phyloP scores from a whole-genome alignment of 2,888 invertebrate species.

The Acanthococcus lagerstroemiae region DNA sequence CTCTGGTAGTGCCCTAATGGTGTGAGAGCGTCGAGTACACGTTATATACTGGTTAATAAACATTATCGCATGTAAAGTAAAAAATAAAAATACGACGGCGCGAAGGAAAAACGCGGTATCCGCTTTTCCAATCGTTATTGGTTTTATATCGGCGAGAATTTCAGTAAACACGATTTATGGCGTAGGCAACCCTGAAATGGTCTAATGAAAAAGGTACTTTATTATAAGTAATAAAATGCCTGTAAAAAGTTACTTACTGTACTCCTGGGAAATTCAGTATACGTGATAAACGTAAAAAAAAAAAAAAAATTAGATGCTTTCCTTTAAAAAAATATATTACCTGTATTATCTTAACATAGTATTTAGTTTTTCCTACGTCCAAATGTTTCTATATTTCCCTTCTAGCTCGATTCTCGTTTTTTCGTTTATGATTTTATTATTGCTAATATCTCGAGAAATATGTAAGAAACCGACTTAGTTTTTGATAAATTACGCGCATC shows the following conservation, averaged over 20 bases:
- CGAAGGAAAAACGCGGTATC: too few relatives aligned
- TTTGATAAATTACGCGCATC: not conserved
- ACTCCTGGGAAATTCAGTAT: conserved; percentile 24
- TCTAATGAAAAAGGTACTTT: conserved; percentile 27
- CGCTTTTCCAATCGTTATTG: conserved; percentile 24
- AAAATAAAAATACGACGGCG: too few relatives aligned
- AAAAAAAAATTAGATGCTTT: conserved; percentile 26
- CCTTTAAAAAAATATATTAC: not conserved
- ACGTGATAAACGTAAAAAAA: conserved; percentile 6
- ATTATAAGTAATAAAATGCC: conserved; percentile 27
- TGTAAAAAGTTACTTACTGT: conserved; percentile 26
- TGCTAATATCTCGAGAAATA: not conserved
- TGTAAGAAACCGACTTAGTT: not conserved
- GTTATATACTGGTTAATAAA: too few relatives aligned
- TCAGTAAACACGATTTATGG: conserved; percentile 17
- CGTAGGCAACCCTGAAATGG: conserved; percentile 8
- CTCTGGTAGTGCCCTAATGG: too few relatives aligned
- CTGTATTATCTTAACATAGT: not conserved
- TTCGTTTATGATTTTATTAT: not conserved
- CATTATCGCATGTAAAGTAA: too few relatives aligned
- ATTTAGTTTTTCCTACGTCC: not conserved
- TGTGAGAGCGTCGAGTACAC: too few relatives aligned
- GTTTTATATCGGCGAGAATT: conserved; percentile 19
- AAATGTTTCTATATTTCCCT: not conserved
- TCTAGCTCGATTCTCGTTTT: not conserved